These are phyloP conservation scores for Tetrao urogallus DNA, from an alignment of 2,113 vertebrate genomes.

Conservation along the genomic window DNA sequence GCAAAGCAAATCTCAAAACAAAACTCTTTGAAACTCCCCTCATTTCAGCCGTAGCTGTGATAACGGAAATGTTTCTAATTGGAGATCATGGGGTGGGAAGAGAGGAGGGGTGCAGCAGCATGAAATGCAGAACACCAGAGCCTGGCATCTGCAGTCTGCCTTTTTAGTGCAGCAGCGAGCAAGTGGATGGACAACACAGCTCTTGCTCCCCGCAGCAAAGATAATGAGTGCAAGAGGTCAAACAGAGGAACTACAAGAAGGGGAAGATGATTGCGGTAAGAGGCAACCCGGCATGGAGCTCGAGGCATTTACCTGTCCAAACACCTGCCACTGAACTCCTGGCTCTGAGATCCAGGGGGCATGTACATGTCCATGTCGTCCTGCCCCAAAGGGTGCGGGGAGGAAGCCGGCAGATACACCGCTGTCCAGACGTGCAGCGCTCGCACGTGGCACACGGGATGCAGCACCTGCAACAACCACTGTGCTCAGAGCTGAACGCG, in stretches of 20 bases:
- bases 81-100: not conserved
- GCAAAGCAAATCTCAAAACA: not conserved
- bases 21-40: not conserved
- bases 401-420: slow-evolving; percentile 94
- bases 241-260: not conserved
- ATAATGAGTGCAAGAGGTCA: not conserved
- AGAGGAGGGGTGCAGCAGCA: not conserved
- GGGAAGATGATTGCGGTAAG: not conserved
- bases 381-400: slow-evolving; percentile 91
- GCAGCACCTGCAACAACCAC: slow-evolving; percentile 85
- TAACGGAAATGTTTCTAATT: not conserved
- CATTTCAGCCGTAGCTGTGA: not conserved
- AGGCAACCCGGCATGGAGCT: not conserved
- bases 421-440: slow-evolving; percentile 96
- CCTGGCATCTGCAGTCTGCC: rapidly evolving
- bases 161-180: not conserved
- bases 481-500: rapidly evolving
- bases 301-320: slow-evolving; percentile 87
- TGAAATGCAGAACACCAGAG: not conserved
- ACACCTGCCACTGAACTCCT: slow-evolving; percentile 90
- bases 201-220: not conserved
- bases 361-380: slow-evolving; percentile 93
- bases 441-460: slow-evolving; percentile 96
- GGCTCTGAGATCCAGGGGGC: slow-evolving; percentile 84
- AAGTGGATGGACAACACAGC: not conserved